phyloP scores from a whole-genome alignment of 2,797 vertebrate genomes.

The Scyliorhinus canicula region DNA sequence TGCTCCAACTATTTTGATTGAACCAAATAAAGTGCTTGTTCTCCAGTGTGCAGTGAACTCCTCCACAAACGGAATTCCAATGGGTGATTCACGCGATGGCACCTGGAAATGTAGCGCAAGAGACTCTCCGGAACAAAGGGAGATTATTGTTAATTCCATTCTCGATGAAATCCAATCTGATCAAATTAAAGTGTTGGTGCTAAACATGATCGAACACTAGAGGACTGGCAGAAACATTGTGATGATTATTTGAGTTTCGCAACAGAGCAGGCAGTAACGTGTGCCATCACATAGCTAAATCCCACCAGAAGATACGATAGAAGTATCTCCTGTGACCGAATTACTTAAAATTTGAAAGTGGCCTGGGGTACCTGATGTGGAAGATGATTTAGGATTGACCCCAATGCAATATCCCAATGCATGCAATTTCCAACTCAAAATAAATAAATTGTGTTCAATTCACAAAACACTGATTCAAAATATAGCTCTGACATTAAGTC shows the following conservation, averaged over 20 bases:
- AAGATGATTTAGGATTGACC: not conserved
- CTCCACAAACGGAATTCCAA: not conserved
- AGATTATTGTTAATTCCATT: conserved; percentile 40
- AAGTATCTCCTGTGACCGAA: not conserved
- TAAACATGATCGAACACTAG: conserved; percentile 39
- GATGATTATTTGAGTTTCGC: conserved; percentile 18
- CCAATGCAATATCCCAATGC: not conserved
- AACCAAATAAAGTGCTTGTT: no score
- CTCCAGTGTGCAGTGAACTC: not conserved
- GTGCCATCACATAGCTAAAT: not conserved
- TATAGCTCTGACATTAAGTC: not conserved
- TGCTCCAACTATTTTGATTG: no score
- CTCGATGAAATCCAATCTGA: conserved; percentile 32
- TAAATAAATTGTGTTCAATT: not conserved
- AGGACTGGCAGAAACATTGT: conserved; percentile 24
- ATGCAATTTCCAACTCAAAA: not conserved
- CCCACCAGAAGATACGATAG: not conserved
- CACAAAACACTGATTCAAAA: not conserved
- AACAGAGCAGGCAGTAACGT: not conserved
- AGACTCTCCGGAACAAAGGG: conserved; percentile 47
- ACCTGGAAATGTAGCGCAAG: conserved; percentile 45
- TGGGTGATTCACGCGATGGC: conserved; percentile 41
- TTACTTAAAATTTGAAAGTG: not conserved
- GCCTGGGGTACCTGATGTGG: not conserved
- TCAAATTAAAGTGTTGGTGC: conserved; percentile 35